Conservation (phyloP, 2,888 invertebrate species). For the Proisotoma minuta region DNA sequence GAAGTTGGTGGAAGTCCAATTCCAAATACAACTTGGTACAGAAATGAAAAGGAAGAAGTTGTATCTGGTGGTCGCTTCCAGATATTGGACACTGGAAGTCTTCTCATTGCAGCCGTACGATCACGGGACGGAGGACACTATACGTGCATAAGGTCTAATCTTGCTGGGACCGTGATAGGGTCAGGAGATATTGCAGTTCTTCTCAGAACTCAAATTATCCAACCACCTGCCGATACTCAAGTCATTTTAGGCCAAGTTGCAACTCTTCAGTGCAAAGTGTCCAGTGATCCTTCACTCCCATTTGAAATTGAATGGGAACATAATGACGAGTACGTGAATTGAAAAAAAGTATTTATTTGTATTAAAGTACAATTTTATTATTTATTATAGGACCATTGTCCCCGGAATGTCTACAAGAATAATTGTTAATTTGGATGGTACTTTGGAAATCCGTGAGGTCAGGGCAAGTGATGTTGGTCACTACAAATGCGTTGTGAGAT, state of each 20-base stretch:
- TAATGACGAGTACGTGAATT: slow-evolving; percentile 67
- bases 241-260: slow-evolving; percentile 90
- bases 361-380: not conserved
- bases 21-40: slow-evolving; percentile 87
- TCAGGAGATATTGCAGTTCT: slow-evolving; percentile 48
- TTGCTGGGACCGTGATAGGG: slow-evolving; percentile 64
- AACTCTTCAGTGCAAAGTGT: slow-evolving; percentile 88
- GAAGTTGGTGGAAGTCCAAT: slow-evolving; percentile 84
- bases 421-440: slow-evolving; percentile 44
- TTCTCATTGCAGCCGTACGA: slow-evolving; percentile 79
- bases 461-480: slow-evolving; percentile 88
- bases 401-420: slow-evolving; percentile 42
- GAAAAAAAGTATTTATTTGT: not conserved
- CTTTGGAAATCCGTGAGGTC: slow-evolving; percentile 61
- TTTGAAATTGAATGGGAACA: slow-evolving; percentile 85
- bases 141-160: slow-evolving; percentile 81
- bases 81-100: slow-evolving; percentile 77
- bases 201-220: slow-evolving; percentile 90
- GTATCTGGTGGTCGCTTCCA: slow-evolving; percentile 67
- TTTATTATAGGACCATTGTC: slow-evolving; percentile 31
- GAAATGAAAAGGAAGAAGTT: slow-evolving; percentile 64
- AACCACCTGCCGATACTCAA: slow-evolving; percentile 85
- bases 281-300: slow-evolving; percentile 81
- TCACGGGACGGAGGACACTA: slow-evolving; percentile 82
- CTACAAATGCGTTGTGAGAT: slow-evolving; percentile 85